phyloP scores from a whole-genome alignment of 2,113 vertebrate species.

The Tragelaphus strepsiceros region DNA sequence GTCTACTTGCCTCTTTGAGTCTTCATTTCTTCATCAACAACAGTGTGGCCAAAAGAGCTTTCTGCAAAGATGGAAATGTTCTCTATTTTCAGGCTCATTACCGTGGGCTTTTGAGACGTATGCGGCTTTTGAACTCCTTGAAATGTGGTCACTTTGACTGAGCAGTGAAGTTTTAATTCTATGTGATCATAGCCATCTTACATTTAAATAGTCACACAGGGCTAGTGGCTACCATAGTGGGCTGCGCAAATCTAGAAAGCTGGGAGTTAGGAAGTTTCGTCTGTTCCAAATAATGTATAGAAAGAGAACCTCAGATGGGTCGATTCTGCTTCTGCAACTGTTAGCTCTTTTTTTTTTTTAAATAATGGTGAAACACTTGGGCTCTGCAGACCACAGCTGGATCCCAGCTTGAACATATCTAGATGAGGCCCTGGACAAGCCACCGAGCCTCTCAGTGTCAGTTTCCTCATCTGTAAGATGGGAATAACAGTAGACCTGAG shows the following conservation, averaged over 20 bases:
- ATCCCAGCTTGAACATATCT: no score
- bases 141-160: not conserved
- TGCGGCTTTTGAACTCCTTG: not conserved
- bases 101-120: accelerated
- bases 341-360: not conserved
- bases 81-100: accelerated
- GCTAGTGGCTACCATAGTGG: no score
- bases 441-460: not conserved
- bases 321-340: not conserved
- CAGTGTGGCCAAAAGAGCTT: not conserved
- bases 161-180: not conserved
- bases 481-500: not conserved
- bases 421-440: not conserved
- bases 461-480: not conserved
- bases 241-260: not conserved
- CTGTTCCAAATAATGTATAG: not conserved
- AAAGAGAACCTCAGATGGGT: not conserved
- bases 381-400: not conserved
- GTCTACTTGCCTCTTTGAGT: not conserved
- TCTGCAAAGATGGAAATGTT: accelerated
- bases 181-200: not conserved
- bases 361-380: not conserved
- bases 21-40: not conserved
- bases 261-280: not conserved
- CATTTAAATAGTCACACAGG: not conserved